Evolutionary conservation across 2,888 invertebrate genomes (phyloP).

Genomic region (Nephrotoma guestfalica): DNA sequence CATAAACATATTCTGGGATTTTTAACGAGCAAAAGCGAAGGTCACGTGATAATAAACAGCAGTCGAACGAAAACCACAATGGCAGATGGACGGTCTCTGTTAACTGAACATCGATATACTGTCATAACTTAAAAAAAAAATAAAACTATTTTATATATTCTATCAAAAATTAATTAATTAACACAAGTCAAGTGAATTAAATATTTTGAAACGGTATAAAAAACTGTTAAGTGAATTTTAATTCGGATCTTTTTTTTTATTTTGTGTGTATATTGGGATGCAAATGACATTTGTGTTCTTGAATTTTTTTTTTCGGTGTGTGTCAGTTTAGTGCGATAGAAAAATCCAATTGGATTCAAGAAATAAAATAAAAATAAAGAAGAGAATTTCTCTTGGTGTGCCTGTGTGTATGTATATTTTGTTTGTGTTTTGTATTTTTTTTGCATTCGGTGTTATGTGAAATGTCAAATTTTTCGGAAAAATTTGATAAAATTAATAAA

Average conservation of each 20-base stretch:
- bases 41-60: conserved; percentile 4
- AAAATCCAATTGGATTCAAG: neutral
- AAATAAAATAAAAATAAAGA: neutral
- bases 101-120: neutral
- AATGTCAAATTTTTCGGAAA: neutral
- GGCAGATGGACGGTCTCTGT: conserved; percentile 1
- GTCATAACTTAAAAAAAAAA: neutral
- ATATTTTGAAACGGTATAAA: neutral
- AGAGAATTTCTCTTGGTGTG: neutral
- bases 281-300: neutral
- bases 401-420: neutral
- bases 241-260: neutral
- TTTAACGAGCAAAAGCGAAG: conserved; percentile 4
- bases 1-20: conserved; percentile 1
- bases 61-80: conserved; percentile 6
- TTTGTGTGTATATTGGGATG: neutral
- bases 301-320: neutral
- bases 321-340: neutral
- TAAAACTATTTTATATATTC: neutral
- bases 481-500: neutral
- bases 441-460: neutral
- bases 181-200: neutral
- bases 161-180: neutral
- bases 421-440: neutral
- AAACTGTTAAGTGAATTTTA: neutral